These are phyloP conservation scores for Labia minor DNA, from an alignment of 2,888 invertebrate genomes.

Conservation along the genomic window DNA sequence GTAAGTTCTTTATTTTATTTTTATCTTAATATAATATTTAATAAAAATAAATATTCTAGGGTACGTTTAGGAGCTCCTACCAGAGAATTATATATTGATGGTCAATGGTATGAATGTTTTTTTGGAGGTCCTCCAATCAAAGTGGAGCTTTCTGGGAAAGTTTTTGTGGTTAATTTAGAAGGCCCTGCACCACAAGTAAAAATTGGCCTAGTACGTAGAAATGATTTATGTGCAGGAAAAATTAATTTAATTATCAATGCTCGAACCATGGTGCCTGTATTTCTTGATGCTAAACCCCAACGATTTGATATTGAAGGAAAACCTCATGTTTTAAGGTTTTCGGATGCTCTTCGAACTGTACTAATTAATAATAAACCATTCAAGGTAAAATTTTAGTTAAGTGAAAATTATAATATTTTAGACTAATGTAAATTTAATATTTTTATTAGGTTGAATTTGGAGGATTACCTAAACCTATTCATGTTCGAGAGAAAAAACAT, in stretches of 20 bases:
- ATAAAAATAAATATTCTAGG: constrained; percentile 39
- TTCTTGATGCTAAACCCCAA: constrained; percentile 73
- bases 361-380: constrained; percentile 68
- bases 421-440: background rate
- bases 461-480: constrained; percentile 68
- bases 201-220: constrained; percentile 65
- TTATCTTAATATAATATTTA: constrained; percentile 14
- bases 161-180: constrained; percentile 68
- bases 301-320: constrained; percentile 61
- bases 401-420: too few species aligned
- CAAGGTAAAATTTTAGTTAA: constrained; percentile 40
- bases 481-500: constrained; percentile 61
- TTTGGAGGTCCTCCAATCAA: constrained; percentile 81
- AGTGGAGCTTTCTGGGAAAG: constrained; percentile 66
- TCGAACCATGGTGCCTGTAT: constrained; percentile 64
- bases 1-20: constrained; percentile 26
- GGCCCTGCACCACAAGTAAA: constrained; percentile 91
- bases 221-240: constrained; percentile 73
- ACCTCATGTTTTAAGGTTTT: constrained; percentile 66
- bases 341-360: constrained; percentile 63
- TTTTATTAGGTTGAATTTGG: constrained; percentile 52
- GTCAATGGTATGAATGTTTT: constrained; percentile 79
- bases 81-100: constrained; percentile 80
- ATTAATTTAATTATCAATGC: constrained; percentile 76
- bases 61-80: constrained; percentile 87